Conservation (phyloP, 2,888 invertebrate species). For the Nineta flava region DNA sequence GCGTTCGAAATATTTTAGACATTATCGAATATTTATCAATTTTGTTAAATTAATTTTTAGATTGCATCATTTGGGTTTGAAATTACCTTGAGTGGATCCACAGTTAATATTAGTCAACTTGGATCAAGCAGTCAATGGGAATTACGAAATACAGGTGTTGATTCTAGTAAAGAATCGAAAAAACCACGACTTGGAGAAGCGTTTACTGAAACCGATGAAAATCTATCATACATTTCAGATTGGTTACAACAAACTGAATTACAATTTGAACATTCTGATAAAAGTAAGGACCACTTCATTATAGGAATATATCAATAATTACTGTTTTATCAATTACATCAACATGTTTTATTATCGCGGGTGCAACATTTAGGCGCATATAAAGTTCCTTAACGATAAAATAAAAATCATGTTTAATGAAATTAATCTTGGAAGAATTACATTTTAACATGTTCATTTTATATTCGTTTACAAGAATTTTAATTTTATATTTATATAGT, state of each 20-base stretch:
- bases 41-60: constrained; percentile 21
- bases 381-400: too few species aligned
- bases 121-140: constrained; percentile 8
- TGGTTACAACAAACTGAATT: constrained; percentile 5
- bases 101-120: neutral
- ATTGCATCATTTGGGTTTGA: constrained; percentile 46
- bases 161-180: constrained; percentile 21
- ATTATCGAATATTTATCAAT: neutral
- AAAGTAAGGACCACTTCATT: neutral
- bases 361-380: too few species aligned
- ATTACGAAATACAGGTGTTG: neutral
- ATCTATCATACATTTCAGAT: neutral
- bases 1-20: constrained; percentile 13
- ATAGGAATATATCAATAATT: too few species aligned
- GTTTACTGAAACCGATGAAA: constrained; percentile 1
- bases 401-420: too few species aligned
- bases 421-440: too few species aligned
- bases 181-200: constrained; percentile 24
- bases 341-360: too few species aligned
- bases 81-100: constrained; percentile 7
- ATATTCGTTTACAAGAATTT: too few species aligned
- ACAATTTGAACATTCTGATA: constrained; percentile 2
- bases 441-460: too few species aligned
- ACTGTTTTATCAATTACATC: too few species aligned
- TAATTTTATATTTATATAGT: too few species aligned